Conservation (phyloP, 2,113 vertebrate genomes). For the Columba janthina region DNA sequence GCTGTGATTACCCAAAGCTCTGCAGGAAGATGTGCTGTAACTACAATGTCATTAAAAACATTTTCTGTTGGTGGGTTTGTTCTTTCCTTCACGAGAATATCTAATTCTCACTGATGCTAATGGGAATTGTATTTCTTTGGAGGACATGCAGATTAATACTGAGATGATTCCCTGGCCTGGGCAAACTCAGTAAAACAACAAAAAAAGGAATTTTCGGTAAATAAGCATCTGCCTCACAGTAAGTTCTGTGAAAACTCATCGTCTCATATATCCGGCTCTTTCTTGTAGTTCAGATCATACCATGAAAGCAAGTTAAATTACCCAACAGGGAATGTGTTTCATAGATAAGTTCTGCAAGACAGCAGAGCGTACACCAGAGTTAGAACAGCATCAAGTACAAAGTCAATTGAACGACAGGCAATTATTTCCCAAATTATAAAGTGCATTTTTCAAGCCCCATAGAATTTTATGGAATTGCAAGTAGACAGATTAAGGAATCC, state of each 20-base stretch:
- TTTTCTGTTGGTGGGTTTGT: background rate
- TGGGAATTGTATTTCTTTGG: background rate
- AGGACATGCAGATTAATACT: background rate
- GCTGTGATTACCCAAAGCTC: constrained; percentile 14
- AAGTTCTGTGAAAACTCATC: background rate
- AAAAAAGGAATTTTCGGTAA: background rate
- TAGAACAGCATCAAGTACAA: background rate
- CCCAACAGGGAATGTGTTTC: background rate
- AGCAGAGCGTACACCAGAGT: background rate
- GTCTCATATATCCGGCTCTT: background rate
- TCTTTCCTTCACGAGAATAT: background rate
- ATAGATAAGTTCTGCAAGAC: background rate
- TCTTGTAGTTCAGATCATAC: background rate
- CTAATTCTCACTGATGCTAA: background rate
- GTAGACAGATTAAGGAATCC: background rate
- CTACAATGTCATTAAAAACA: constrained; percentile 21
- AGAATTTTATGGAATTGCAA: background rate
- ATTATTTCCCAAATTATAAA: constrained; percentile 31
- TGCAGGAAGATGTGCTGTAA: constrained; percentile 28
- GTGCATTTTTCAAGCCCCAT: background rate
- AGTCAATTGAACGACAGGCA: background rate
- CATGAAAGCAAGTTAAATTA: background rate
- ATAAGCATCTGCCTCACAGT: background rate
- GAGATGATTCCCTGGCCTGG: background rate
- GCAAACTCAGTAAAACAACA: background rate